Evolutionary conservation across 2,888 invertebrate species (phyloP).

Genomic region (Phoenoteleia sp.): DNA sequence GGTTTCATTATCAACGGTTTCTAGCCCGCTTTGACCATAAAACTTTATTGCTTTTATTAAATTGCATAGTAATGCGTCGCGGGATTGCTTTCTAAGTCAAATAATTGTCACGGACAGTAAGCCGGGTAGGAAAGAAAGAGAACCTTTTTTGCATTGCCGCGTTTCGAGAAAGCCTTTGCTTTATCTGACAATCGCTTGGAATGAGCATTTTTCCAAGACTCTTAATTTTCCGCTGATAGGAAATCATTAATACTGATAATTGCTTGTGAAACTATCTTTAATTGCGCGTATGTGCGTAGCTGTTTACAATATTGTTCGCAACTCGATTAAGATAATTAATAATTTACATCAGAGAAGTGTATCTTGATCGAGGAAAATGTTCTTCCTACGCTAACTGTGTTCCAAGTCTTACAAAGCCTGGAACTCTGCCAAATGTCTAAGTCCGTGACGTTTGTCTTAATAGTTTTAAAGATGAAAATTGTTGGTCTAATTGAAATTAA

Average conservation of each 20-base stretch:
- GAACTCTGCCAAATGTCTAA: no score
- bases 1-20: slow-evolving; percentile 36
- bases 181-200: background rate
- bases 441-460: no score
- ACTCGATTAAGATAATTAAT: background rate
- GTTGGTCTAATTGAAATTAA: no score
- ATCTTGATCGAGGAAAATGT: background rate
- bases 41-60: slow-evolving; percentile 22
- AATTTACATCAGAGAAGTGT: background rate
- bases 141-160: background rate
- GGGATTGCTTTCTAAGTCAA: slow-evolving; percentile 31
- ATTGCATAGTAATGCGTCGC: slow-evolving; percentile 38
- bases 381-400: no score
- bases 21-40: slow-evolving; percentile 13
- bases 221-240: background rate
- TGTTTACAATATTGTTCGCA: background rate
- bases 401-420: no score
- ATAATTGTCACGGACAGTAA: slow-evolving; percentile 31
- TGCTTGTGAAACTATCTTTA: slow-evolving; percentile 16
- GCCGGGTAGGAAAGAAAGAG: slow-evolving; percentile 10
- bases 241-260: slow-evolving; percentile 30
- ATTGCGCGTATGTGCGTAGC: background rate
- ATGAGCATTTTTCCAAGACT: background rate
- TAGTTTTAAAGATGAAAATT: no score
- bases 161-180: slow-evolving; percentile 31